Conservation (phyloP, 2,888 invertebrate genomes). For the Mycalesis mineus region DNA sequence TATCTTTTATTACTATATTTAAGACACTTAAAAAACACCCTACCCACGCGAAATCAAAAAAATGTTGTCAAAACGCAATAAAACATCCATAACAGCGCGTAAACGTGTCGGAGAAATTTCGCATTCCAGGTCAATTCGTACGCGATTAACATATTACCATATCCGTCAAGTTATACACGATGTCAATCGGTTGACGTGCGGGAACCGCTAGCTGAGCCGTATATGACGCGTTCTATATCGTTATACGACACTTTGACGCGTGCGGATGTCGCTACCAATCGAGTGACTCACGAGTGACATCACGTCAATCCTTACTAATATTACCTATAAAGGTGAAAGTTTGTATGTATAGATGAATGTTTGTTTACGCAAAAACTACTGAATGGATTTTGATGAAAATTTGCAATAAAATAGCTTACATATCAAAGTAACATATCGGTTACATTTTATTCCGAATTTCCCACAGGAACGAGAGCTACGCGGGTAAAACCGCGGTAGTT, state of each 20-base stretch:
- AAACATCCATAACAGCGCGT: not conserved
- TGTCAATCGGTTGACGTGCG: not conserved
- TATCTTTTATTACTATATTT: too few species aligned
- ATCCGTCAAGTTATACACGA: not conserved
- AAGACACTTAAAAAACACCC: not conserved
- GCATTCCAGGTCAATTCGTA: constrained; percentile 5
- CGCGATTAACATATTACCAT: constrained; percentile 6
- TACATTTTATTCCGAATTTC: too few species aligned
- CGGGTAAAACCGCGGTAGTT: too few species aligned
- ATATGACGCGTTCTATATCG: not conserved
- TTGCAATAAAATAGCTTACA: too few species aligned
- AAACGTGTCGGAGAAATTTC: constrained; percentile 1
- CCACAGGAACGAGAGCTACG: too few species aligned
- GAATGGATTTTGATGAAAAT: too few species aligned
- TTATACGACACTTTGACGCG: not conserved
- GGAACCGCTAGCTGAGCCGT: constrained; percentile 2
- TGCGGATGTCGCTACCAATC: not conserved
- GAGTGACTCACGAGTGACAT: not conserved
- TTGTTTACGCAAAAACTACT: too few species aligned
- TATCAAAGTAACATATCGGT: too few species aligned
- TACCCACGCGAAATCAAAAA: not conserved
- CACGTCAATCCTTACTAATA: not conserved
- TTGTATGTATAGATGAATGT: too few species aligned
- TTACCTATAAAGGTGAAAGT: too few species aligned
- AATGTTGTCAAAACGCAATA: not conserved